A percentile compares a stretch with the other conserved stretches of the same genome.
These are phyloP conservation scores for Lacerta agilis DNA, from an alignment of 2,797 vertebrate species.

Conservation along the genomic window DNA sequence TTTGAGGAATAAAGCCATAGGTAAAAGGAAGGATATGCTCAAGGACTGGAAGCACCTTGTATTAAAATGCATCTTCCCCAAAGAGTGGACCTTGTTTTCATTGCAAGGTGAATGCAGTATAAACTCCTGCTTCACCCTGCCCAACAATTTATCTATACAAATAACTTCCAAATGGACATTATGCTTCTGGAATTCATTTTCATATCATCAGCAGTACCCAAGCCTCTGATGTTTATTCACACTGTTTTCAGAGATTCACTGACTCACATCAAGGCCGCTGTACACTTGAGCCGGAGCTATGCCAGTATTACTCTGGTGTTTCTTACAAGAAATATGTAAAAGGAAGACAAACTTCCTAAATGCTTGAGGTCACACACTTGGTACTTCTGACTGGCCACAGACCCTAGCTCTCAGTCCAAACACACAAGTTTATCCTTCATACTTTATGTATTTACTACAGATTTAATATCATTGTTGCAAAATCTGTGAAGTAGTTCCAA, in stretches of 20 bases:
- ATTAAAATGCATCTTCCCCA: conserved; percentile 1
- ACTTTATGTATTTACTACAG: neutral
- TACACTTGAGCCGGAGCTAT: neutral
- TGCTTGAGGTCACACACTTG: neutral
- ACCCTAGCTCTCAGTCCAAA: neutral
- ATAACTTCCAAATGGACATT: conserved; percentile 28
- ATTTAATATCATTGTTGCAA: neutral
- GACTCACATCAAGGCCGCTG: conserved; percentile 46
- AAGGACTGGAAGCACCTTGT: neutral
- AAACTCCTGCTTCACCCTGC: neutral
- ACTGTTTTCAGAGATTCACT: conserved; percentile 16
- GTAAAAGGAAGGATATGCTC: neutral
- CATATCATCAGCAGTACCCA: neutral
- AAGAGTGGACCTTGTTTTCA: conserved; percentile 30
- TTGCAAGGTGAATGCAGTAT: conserved; percentile 24
- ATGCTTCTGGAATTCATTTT: conserved; percentile 30
- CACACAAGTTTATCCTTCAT: neutral
- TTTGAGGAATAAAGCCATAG: neutral
- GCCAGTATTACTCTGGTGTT: neutral
- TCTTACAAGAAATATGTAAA: neutral
- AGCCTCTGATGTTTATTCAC: conserved; percentile 31
- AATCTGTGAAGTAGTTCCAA: neutral
- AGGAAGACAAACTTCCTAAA: neutral
- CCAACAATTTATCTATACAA: conserved; percentile 17
- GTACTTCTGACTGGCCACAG: neutral